These are phyloP conservation scores for Proterorhinus semilunaris DNA, from an alignment of 2,113 vertebrate species.

Conservation along the genomic window DNA sequence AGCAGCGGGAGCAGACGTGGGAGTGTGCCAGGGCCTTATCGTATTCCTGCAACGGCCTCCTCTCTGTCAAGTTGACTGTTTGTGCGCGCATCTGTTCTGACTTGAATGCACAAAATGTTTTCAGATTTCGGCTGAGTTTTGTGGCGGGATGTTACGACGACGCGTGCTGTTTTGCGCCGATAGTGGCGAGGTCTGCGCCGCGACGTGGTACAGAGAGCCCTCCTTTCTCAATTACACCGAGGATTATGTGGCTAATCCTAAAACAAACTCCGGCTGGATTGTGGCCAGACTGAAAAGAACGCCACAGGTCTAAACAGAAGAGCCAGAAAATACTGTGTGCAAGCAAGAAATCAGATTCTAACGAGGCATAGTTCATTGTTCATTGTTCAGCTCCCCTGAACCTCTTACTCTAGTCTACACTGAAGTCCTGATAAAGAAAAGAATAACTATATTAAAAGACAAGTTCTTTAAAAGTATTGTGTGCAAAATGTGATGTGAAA, in stretches of 20 bases:
- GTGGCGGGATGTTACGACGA: constrained; percentile 37
- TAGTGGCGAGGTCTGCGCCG: constrained; percentile 38
- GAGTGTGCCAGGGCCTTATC: constrained; percentile 56
- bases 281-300: constrained; percentile 35
- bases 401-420: too few relatives aligned
- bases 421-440: too few relatives aligned
- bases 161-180: constrained; percentile 31
- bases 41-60: constrained; percentile 61
- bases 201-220: constrained; percentile 27
- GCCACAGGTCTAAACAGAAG: constrained; percentile 41
- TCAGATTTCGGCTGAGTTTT: constrained; percentile 12
- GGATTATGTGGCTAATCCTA: constrained; percentile 55
- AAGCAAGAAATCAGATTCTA: too few relatives aligned
- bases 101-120: constrained; percentile 45
- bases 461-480: too few relatives aligned
- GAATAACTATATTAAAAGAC: too few relatives aligned
- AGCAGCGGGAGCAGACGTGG: constrained; percentile 50
- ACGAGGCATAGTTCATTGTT: too few relatives aligned
- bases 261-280: constrained; percentile 46
- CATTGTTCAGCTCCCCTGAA: too few relatives aligned
- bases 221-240: constrained; percentile 40
- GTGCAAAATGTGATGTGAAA: too few relatives aligned
- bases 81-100: constrained; percentile 58
- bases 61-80: constrained; percentile 54
- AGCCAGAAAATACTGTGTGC: background rate